Conservation (phyloP, 2,113 vertebrate species). For the Sakesphorus luctuosus region DNA sequence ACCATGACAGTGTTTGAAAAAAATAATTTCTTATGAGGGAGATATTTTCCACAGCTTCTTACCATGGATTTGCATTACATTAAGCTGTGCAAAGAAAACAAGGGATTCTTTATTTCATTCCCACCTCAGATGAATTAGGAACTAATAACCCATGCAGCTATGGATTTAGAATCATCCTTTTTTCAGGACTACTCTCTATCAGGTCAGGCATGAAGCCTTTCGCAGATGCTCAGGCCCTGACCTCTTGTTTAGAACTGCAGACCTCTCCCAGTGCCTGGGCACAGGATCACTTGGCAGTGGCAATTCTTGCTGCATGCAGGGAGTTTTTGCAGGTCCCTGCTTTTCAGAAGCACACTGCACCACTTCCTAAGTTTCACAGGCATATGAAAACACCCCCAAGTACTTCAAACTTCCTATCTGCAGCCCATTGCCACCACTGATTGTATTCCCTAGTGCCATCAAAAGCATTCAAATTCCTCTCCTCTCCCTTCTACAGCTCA, state of each 20-base stretch:
- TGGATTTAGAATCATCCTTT: neutral
- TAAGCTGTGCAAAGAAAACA: neutral
- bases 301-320: neutral
- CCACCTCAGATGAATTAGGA: neutral
- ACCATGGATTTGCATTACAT: neutral
- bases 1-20: neutral
- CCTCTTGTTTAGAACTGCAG: neutral
- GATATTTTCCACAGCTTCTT: neutral
- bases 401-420: neutral
- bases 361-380: neutral
- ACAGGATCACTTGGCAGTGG: neutral
- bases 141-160: neutral
- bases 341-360: neutral
- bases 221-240: neutral
- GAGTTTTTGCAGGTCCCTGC: accelerated
- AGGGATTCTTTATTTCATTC: neutral
- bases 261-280: neutral
- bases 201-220: neutral
- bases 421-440: neutral
- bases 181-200: neutral
- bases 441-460: neutral
- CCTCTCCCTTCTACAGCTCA: neutral
- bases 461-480: neutral
- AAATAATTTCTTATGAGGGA: neutral
- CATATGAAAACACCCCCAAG: neutral